Percentiles rank a stretch among this genome's conserved stretches.
These are phyloP conservation scores for Perca fluviatilis DNA, from an alignment of 2,113 vertebrate species.

Conservation along the genomic window DNA sequence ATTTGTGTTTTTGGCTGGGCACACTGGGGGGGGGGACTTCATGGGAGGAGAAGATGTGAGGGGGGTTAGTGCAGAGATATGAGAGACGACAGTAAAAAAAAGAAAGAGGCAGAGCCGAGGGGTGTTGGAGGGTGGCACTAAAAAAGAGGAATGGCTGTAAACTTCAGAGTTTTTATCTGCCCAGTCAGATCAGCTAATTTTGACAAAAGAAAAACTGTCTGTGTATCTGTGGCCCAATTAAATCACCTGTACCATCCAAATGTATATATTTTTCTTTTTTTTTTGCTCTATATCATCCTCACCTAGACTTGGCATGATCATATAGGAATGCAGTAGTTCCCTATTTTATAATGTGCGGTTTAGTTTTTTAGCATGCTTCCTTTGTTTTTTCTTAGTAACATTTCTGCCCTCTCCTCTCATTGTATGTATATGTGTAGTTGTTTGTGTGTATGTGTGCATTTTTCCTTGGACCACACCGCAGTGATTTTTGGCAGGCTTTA, in stretches of 20 bases:
- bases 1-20: conserved; percentile 51
- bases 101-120: conserved; percentile 14
- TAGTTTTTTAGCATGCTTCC: not conserved
- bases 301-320: not conserved
- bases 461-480: conserved; percentile 64
- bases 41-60: conserved; percentile 13
- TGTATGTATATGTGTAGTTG: conserved; percentile 30
- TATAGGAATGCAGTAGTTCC: not conserved
- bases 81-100: conserved; percentile 39
- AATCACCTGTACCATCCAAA: not conserved
- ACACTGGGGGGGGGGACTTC: conserved; percentile 7
- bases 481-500: conserved; percentile 71
- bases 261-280: not conserved
- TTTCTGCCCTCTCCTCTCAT: not conserved
- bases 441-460: conserved; percentile 12
- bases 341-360: not conserved
- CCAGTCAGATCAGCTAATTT: conserved; percentile 20
- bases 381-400: conserved; percentile 11
- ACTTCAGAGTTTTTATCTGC: conserved; percentile 39
- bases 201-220: not conserved
- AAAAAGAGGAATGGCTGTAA: conserved; percentile 27
- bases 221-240: not conserved
- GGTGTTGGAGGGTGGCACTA: conserved; percentile 20
- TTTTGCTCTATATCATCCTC: not conserved
- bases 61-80: conserved; percentile 20